Conservation (phyloP, 2,797 vertebrate genomes). For the Premnoplex brunnescens region DNA sequence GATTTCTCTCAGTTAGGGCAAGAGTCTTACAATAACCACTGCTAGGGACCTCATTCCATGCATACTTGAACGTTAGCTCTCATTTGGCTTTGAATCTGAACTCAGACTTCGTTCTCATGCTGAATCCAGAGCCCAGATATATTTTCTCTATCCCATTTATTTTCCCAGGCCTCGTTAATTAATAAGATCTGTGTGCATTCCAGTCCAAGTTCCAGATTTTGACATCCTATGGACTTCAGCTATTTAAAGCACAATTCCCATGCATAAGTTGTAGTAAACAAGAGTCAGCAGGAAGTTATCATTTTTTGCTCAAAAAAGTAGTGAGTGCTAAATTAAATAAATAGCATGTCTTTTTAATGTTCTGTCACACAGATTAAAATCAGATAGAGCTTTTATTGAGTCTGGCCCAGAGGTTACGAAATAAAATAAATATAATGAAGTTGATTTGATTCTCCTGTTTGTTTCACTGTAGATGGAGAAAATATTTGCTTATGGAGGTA, state of each 20-base stretch:
- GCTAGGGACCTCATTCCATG: conserved; percentile 17
- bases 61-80: conserved; percentile 7
- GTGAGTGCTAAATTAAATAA: conserved; percentile 57
- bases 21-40: not conserved
- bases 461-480: conserved; percentile 4
- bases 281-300: conserved; percentile 66
- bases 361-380: conserved; percentile 52
- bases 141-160: conserved; percentile 19
- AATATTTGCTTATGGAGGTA: not conserved
- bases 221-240: conserved; percentile 49
- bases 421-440: conserved; percentile 53
- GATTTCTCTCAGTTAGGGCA: not conserved
- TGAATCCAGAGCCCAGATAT: conserved; percentile 29
- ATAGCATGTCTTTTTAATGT: conserved; percentile 35
- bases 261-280: conserved; percentile 57
- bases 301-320: conserved; percentile 55
- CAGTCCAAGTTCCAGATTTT: conserved; percentile 30
- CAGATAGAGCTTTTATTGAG: conserved; percentile 50
- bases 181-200: conserved; percentile 57
- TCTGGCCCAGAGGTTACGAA: not conserved
- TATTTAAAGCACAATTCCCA: conserved; percentile 50
- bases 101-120: conserved; percentile 18
- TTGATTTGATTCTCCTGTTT: conserved; percentile 40
- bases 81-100: conserved; percentile 34
- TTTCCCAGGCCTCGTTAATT: conserved; percentile 60